Evolutionary conservation across 2,888 invertebrate species (phyloP), one percentile per base, ranked within the genome.

Genomic region (Gastrophysa polygoni): DNA sequence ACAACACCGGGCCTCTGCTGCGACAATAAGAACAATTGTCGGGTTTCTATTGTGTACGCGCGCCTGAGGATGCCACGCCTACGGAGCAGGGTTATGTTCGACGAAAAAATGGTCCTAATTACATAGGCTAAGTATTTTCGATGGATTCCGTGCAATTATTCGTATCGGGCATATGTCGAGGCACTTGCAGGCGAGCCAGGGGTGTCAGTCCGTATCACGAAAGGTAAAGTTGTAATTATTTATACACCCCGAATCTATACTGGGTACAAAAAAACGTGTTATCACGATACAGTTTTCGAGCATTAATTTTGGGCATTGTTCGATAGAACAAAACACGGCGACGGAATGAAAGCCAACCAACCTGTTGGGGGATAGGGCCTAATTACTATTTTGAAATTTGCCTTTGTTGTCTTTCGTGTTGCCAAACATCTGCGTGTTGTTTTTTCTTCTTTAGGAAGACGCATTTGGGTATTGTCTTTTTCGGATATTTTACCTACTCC

Each of bases 21-120:
- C 70, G 76, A 75, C 78, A 77, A 78, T 75, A 76, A 76, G 73
- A 77, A 78, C 76, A 75, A 78, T 77, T 72, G 76, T 72, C 74
- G 73, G 68, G 73, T 66, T 59, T 61, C 77, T 71, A 78, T 78
- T 79, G 78, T 79, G 71, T 75, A 71, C 68, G 68, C 52, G 75
- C 73, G 74, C 71, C 66, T 55, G 66, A 67, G 67, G 71, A 69
- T 65, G 56, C 60, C 71, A 73, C 76, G 73, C 75, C 75, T 72
- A 59, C 67, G 61, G 69, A 69, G 68, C 73, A 71, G 71, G 71
- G 71, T 70, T 68, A 66, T 69, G 64, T 66, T 60, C 72, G 68
- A 75, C 73, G 73, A 74, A 71, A 74, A 73, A 52, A 59, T 70
- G 70, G 66, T 71, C 71, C 74, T 78, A 79, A 79, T 79, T 78